phyloP scores from a whole-genome alignment of 2,797 vertebrate species.

The Neopelma chrysocephalum region DNA sequence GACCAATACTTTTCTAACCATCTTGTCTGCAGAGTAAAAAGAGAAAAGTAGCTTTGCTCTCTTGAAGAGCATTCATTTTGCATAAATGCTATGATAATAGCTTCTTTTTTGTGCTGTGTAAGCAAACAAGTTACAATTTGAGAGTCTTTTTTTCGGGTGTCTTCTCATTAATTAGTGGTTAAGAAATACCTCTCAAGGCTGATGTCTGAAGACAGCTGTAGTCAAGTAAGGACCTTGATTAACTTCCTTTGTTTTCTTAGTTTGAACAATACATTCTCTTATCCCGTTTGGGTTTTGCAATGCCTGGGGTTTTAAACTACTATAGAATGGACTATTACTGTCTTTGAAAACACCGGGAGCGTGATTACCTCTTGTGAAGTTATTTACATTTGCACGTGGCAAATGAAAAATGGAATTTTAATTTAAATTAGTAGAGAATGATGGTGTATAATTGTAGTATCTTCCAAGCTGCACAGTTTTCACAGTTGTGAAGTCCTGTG shows the following conservation, averaged over 20 bases:
- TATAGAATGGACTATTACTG: conserved; percentile 1
- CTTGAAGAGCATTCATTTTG: background rate
- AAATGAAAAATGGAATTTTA: background rate
- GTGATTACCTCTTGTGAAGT: background rate
- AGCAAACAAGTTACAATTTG: background rate
- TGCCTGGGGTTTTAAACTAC: conserved; percentile 6
- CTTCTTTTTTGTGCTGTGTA: background rate
- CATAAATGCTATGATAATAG: background rate
- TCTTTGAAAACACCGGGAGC: conserved; percentile 27
- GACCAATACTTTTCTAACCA: background rate
- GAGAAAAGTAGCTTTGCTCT: background rate
- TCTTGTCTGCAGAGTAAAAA: background rate
- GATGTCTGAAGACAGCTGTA: background rate
- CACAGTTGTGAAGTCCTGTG: background rate
- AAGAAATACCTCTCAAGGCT: background rate
- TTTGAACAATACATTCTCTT: conserved; percentile 38
- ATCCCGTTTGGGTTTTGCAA: conserved; percentile 4
- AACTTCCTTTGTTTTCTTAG: conserved; percentile 35
- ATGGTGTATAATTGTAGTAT: background rate
- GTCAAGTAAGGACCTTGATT: conserved; percentile 14
- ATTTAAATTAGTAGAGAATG: background rate
- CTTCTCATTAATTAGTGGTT: conserved; percentile 1
- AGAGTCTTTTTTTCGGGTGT: background rate
- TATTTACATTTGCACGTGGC: background rate
- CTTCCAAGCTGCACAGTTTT: background rate